Base-by-base conservation (phyloP, 2,888 invertebrate genomes). In the Yponomeuta plumbellus region DNA sequence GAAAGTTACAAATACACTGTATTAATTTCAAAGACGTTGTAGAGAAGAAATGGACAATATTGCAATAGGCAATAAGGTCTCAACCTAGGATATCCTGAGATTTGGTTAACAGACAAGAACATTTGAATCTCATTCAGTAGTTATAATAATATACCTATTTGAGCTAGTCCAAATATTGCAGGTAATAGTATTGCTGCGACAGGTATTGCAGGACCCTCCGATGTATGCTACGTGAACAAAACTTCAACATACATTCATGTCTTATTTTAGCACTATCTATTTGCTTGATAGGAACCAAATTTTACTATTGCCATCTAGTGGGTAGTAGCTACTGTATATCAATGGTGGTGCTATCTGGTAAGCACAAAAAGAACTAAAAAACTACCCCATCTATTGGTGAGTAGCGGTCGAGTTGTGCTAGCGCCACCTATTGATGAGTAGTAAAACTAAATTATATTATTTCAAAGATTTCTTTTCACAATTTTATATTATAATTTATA, bases 231-330 rank as follows among this genome's bases (percentile, higher is more conserved):
- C 8, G 6, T 34, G 8, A 34, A 13, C 17, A 52, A 52, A 13
- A 52, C 2, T 17, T 17, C 44, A 0, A 5, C 1, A 10, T 10
- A 13, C 26, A 3, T 3, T 11, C 2, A 44, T 52, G 34, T 34
- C 8, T 52, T 52, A 5, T 13, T 52, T 52, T 26, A 61, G 61
- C 66, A 70, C 66, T 71, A 67, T 76, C 72, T 73, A 69, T 64
- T n/a, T 66, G 66, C 68, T 68, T 66, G 66, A 59, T 71, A 70
- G 3, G 8, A 67, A 68, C 40, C 21, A 65, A 66, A 52, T 52
- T 11, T 20, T 26, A 6, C 5, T 23, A 66, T 11, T 11, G 73
- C 66, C 75, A 74, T 74, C 83, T 78, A 67, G 52, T 64, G 70
- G 21, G 11, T 23, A 72, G 68, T 67, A 69, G 68, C 66, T 57